Conservation (phyloP, 2,797 vertebrate species). For the Sebastiscus tertius region DNA sequence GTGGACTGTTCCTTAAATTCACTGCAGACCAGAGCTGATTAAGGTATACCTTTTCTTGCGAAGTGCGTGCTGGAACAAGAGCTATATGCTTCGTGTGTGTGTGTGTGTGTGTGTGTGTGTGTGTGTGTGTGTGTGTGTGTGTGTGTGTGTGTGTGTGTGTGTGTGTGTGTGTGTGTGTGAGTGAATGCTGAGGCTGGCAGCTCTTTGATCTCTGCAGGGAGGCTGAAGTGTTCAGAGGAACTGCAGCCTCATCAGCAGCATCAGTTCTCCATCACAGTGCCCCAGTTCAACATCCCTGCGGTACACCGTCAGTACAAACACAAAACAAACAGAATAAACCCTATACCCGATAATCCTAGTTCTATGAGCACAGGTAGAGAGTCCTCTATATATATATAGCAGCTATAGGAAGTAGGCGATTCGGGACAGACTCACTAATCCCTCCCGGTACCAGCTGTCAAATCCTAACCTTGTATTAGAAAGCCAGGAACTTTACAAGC, state of each 20-base stretch:
- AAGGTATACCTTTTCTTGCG: neutral
- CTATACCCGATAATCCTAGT: neutral
- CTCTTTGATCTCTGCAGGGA: slow-evolving; percentile 55
- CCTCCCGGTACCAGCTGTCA: neutral
- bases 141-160: neutral
- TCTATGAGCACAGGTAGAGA: neutral
- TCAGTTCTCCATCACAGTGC: slow-evolving; percentile 38
- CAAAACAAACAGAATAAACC: slow-evolving; percentile 4
- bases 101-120: neutral
- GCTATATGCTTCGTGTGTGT: neutral
- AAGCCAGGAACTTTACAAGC: slow-evolving; percentile 5
- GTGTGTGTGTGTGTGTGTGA: neutral
- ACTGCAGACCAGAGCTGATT: neutral
- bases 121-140: neutral
- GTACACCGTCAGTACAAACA: neutral
- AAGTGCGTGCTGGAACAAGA: slow-evolving; percentile 5
- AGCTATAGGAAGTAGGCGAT: neutral
- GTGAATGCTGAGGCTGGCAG: slow-evolving; percentile 28
- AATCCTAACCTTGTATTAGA: neutral
- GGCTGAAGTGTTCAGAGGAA: slow-evolving; percentile 47
- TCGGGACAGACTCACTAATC: neutral
- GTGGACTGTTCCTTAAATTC: neutral
- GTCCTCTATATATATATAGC: neutral
- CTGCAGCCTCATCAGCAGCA: slow-evolving; percentile 47
- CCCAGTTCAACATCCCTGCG: slow-evolving; percentile 29